These are phyloP conservation scores for Crossocerus cetratus DNA, from an alignment of 2,888 invertebrate genomes.

Conservation along the genomic window DNA sequence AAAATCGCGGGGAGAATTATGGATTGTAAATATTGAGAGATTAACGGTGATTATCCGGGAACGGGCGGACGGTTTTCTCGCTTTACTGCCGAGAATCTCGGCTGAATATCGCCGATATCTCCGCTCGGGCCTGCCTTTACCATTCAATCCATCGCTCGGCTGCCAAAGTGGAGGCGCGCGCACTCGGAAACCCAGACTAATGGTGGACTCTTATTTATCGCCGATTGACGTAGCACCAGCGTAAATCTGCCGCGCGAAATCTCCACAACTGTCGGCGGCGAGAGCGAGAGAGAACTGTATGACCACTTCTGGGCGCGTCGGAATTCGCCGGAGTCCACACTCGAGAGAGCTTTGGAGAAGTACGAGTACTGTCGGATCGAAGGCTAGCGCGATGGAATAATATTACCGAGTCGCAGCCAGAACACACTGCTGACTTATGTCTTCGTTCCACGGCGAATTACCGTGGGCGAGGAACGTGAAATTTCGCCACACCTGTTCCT, in stretches of 20 bases:
- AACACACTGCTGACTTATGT: slow-evolving; percentile 6
- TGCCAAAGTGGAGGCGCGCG: no score
- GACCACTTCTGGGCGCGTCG: no score
- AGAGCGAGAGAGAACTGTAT: no score
- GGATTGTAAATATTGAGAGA: slow-evolving; percentile 31
- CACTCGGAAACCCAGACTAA: no score
- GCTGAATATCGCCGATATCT: slow-evolving; percentile 3
- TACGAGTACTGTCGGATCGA: slow-evolving; percentile 18
- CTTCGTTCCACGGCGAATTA: slow-evolving; percentile 8
- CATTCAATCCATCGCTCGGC: no score
- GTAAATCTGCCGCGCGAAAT: no score
- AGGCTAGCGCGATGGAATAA: slow-evolving; percentile 5
- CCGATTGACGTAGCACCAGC: no score
- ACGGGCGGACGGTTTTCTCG: slow-evolving; percentile 4
- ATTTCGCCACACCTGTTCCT: slow-evolving; percentile 31
- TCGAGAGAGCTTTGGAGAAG: slow-evolving; percentile 10
- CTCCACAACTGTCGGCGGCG: no score
- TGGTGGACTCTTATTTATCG: no score
- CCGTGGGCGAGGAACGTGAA: slow-evolving; percentile 28
- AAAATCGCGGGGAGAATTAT: slow-evolving; percentile 7
- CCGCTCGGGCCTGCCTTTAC: no score
- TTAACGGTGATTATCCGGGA: slow-evolving; percentile 31
- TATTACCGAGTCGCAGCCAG: no score
- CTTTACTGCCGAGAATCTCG: slow-evolving; percentile 12
- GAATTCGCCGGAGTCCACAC: no score